These are phyloP conservation scores for Tipula lateralis DNA, from an alignment of 2,888 invertebrate species.

Conservation along the genomic window DNA sequence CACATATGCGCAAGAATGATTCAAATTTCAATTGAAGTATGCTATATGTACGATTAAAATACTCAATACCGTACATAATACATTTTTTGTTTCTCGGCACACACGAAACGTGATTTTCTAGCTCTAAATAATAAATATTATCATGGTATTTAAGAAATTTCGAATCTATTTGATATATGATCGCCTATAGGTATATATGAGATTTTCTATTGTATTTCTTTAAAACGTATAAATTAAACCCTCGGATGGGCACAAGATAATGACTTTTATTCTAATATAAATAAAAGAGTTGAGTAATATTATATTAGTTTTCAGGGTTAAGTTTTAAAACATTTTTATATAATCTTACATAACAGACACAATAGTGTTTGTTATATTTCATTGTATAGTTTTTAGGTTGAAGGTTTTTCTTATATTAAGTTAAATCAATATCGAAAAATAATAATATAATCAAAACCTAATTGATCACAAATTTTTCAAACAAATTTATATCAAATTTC, in stretches of 20 bases:
- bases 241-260: background rate
- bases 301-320: background rate
- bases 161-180: slow-evolving; percentile 11
- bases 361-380: background rate
- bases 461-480: too few relatives aligned
- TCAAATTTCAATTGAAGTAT: background rate
- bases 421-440: too few relatives aligned
- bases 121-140: background rate
- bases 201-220: background rate
- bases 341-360: background rate
- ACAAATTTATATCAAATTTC: background rate
- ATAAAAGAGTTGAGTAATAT: background rate
- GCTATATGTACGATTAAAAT: background rate
- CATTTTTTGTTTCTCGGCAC: background rate
- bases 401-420: background rate
- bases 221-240: background rate
- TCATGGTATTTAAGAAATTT: background rate
- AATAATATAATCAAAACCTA: too few relatives aligned
- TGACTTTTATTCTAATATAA: background rate
- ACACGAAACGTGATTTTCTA: background rate
- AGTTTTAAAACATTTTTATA: background rate
- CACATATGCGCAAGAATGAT: background rate
- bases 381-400: background rate
- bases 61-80: background rate
- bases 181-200: background rate